Base-by-base conservation (phyloP, 2,888 invertebrate genomes). In the Lithophane ornitopus region DNA sequence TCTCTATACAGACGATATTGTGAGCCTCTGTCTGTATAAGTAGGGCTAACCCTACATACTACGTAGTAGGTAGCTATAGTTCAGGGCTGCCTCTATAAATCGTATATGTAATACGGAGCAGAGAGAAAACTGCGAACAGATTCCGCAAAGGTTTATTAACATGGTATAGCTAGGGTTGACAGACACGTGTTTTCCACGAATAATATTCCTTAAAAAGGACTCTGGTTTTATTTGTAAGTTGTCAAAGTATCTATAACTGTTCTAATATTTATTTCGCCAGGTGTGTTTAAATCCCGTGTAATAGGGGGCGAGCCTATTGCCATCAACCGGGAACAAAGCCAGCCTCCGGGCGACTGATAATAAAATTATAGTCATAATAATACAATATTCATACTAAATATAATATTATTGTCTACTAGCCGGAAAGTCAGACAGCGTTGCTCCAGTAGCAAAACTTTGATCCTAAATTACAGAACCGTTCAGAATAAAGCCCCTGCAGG, bases 61-160 rank as follows among this genome's bases (percentile, higher is more conserved):
- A 34, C 72, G 54, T 19, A 41, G 41, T 16, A 44, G 52, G 28
- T 65, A 65, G 28, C 78, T 74, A 84, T 71, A 65, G 65, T n/a
- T 62, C 28, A 75, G 71, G 73, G 75, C 49, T 79, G 75, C 14
- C 68, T 74, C 67, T 76, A 78, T 79, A 78, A 79, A 81, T 79
- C 78, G 66, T 85, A 85, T 78, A 81, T 78, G 75, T 81, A 80
- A 72, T 86, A 82, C 78, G 62, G 70, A 77, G 69, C 65, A 63
- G 70, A 79, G 85, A 85, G 85, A 88, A 87, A 88, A 87, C 87
- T 83, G 75, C 83, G 79, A 81, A 86, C 86, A 87, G 88, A 86
- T 87, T 86, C 86, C 81, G 86, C 80, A 87, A 86, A 86, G 88
- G 86, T 86, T 86, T 86, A 86, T 86, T 86, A 86, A 86, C 86